Base-by-base conservation (phyloP, 2,113 vertebrate genomes). In the Coptodon rendalli region DNA sequence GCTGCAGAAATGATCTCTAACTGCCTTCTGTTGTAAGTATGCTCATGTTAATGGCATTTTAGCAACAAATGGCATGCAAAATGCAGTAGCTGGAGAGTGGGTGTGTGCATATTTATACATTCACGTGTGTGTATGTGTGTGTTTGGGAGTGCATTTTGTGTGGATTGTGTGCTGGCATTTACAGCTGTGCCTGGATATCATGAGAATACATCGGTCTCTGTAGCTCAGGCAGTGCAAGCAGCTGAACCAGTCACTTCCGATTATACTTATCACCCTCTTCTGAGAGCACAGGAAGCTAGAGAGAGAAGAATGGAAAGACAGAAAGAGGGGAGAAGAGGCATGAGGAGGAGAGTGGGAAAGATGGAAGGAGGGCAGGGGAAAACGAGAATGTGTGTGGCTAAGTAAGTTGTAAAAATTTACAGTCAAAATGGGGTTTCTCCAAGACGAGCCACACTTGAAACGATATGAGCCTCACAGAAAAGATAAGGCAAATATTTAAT, bases 231-330 rank as follows among this genome's bases (percentile, higher is more conserved):
- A 40, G 90, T 78, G 84, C 52, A 59, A 89, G 92, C 91, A 92
- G 94, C 85, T 81, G 85, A 95, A 94, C 83, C 86, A 89, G 92
- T 95, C 92, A 93, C 93, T 93, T 91, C 63, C 78, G 92, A 95
- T 95, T 93, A 94, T 53, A 87, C 89, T 94, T 93, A 94, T 94
- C 89, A 85, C 80, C 40, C 50, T 84, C 83, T 89, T 87, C 83
- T 29, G 45, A 84, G 83, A 89, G 89, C 86, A 68, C 88, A 89
- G 82, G 76, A 88, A 86, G 85, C 90, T 36, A 82, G 53, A 81
- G 89, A 89, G 81, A 73, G 31, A 45, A 24, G 78, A 86, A 89
- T 4, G 89, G 83, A 73, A 83, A 84, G 38, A 56, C 68, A 16
- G 80, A 76, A 81, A 59, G 73, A 19, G 27, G 78, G 57, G 66